Conservation (phyloP, 2,113 vertebrate genomes). For the Myiozetetes cayanensis region DNA sequence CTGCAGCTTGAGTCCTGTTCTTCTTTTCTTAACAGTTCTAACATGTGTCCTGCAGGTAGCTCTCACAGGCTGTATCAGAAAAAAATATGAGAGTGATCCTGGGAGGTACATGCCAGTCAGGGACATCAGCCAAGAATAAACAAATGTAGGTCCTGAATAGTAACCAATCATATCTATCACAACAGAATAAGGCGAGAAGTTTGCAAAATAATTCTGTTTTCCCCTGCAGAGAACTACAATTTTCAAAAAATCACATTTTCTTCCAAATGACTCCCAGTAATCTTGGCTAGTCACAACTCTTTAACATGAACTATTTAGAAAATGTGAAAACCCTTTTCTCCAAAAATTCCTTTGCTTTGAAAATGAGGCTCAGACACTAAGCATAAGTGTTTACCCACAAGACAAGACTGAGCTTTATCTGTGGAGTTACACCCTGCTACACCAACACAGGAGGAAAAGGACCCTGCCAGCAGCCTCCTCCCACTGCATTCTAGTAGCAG, state of each 20-base stretch:
- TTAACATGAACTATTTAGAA: background rate
- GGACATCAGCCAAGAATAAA: background rate
- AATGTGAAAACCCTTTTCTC: background rate
- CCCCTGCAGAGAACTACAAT: background rate
- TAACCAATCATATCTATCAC: background rate
- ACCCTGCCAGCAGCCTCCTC: too few species aligned
- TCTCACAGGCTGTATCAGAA: background rate
- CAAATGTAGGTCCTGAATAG: background rate
- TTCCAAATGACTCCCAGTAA: background rate
- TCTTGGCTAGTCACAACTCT: background rate
- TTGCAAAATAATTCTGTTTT: background rate
- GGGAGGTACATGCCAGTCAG: background rate
- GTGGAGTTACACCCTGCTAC: fast-evolving
- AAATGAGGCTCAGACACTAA: background rate
- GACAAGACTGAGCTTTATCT: background rate
- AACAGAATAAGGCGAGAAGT: background rate
- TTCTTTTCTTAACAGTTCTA: background rate
- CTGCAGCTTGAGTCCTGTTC: background rate
- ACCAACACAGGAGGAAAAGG: background rate
- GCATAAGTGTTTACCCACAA: background rate
- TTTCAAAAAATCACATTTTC: background rate
- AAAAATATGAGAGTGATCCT: background rate
- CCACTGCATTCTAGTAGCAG: fast-evolving
- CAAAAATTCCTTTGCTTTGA: background rate
- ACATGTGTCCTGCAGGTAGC: background rate